These are phyloP conservation scores for Oryzias celebensis DNA, from an alignment of 2,113 vertebrate species.

Conservation along the genomic window DNA sequence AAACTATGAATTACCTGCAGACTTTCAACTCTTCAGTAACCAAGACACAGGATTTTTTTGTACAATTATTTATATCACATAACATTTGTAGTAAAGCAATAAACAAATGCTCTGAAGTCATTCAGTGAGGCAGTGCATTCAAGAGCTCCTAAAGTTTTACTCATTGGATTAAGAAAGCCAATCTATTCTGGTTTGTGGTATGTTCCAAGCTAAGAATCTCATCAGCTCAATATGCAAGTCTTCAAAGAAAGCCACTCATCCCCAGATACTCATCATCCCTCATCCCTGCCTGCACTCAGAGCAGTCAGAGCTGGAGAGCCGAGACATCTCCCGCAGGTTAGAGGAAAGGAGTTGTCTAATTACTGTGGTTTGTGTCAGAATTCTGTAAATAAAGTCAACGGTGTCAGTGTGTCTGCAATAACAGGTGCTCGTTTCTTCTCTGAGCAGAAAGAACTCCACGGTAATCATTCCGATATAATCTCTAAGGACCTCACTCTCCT, in stretches of 20 bases:
- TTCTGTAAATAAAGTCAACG: slow-evolving; percentile 57
- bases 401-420: slow-evolving; percentile 34
- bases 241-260: slow-evolving; percentile 50
- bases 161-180: slow-evolving; percentile 22
- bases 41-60: no score
- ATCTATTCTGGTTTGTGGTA: slow-evolving; percentile 52
- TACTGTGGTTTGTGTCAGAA: slow-evolving; percentile 56
- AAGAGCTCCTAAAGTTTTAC: slow-evolving; percentile 26
- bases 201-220: slow-evolving; percentile 36
- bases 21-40: no score
- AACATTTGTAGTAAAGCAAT: slow-evolving; percentile 5
- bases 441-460: slow-evolving; percentile 29
- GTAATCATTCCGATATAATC: slow-evolving; percentile 46
- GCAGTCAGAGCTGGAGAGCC: slow-evolving; percentile 23
- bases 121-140: slow-evolving; percentile 7
- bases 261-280: slow-evolving; percentile 44
- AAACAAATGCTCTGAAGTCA: slow-evolving; percentile 4
- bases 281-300: slow-evolving; percentile 35
- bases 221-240: slow-evolving; percentile 47
- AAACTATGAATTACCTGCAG: no score
- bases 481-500: slow-evolving; percentile 32
- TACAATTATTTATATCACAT: background rate
- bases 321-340: slow-evolving; percentile 48
- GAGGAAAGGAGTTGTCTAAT: slow-evolving; percentile 54
- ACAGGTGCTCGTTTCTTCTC: slow-evolving; percentile 45